A percentile compares a stretch with the other conserved stretches of the same genome.
phyloP scores from a whole-genome alignment of 1,140 invertebrate species.

The Pteromalus puparum region DNA sequence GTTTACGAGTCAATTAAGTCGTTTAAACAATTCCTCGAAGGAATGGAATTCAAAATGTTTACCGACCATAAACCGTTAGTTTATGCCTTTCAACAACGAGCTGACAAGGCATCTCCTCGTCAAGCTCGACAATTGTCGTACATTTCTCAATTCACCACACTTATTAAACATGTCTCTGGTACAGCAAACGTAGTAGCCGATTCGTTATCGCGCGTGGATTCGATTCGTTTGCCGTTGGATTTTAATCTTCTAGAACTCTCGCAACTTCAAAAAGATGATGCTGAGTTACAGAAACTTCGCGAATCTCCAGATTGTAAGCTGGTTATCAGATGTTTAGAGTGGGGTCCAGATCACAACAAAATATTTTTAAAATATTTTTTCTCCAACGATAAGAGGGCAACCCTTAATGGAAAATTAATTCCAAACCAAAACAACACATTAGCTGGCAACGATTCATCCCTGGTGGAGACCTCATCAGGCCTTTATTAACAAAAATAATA shows the following conservation, averaged over 20 bases:
- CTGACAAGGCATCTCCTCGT: conserved; percentile 36
- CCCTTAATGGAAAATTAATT: no score
- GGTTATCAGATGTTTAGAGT: neutral
- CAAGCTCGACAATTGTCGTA: conserved; percentile 21
- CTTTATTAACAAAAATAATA: no score
- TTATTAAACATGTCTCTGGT: neutral
- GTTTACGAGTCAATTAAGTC: conserved; percentile 61
- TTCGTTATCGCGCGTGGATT: neutral
- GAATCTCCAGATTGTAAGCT: neutral
- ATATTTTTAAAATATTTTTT: no score
- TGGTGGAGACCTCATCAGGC: no score
- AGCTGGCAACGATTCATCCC: no score
- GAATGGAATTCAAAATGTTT: conserved; percentile 48
- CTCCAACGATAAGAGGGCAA: no score
- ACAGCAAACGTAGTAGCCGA: conserved; percentile 10
- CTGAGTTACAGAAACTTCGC: neutral
- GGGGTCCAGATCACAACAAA: neutral
- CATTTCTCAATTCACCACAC: conserved; percentile 28
- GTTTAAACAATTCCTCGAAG: conserved; percentile 62
- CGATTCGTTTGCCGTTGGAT: neutral
- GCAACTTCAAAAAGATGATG: neutral
- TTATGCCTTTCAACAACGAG: conserved; percentile 35
- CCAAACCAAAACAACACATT: no score
- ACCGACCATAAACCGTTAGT: conserved; percentile 52
- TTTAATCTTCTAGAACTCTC: neutral